Conservation (phyloP, 2,888 invertebrate species). For the Eucera pruinosa region DNA sequence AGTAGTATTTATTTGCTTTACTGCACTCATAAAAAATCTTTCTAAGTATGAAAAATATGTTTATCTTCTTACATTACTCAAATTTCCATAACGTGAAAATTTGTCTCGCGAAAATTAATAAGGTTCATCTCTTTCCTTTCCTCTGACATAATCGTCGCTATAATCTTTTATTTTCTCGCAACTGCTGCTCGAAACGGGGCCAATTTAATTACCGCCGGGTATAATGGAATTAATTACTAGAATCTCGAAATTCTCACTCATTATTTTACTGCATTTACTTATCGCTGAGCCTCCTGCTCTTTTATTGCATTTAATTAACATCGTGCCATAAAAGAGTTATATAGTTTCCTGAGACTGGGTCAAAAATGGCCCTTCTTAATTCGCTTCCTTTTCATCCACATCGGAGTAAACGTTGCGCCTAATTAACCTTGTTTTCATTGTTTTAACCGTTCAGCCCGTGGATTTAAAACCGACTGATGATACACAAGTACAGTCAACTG, state of each 20-base stretch:
- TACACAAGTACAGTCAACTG: background rate
- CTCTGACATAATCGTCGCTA: no score
- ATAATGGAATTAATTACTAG: conserved; percentile 27
- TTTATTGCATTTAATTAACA: conserved; percentile 44
- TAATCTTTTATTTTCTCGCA: background rate
- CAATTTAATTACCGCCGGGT: conserved; percentile 18
- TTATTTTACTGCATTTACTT: no score
- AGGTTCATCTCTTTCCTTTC: no score
- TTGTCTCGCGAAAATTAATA: no score
- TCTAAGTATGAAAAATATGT: no score
- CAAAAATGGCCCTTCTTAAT: conserved; percentile 22
- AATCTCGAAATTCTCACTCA: background rate
- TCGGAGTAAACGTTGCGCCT: conserved; percentile 21
- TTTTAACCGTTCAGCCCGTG: conserved; percentile 2
- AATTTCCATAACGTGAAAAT: no score
- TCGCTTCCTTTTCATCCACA: background rate
- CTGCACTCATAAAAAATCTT: no score
- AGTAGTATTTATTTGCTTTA: no score
- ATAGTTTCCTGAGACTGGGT: conserved; percentile 24
- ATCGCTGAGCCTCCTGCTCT: conserved; percentile 9
- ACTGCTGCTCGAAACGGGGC: background rate
- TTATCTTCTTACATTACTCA: no score
- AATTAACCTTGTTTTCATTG: conserved; percentile 49
- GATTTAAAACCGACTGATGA: conserved; percentile 9
- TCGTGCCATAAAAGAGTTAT: conserved; percentile 22